Percentiles rank a stretch among this genome's conserved stretches.
phyloP scores from a whole-genome alignment of 2,888 invertebrate species.

The Hemaris fuciformis region DNA sequence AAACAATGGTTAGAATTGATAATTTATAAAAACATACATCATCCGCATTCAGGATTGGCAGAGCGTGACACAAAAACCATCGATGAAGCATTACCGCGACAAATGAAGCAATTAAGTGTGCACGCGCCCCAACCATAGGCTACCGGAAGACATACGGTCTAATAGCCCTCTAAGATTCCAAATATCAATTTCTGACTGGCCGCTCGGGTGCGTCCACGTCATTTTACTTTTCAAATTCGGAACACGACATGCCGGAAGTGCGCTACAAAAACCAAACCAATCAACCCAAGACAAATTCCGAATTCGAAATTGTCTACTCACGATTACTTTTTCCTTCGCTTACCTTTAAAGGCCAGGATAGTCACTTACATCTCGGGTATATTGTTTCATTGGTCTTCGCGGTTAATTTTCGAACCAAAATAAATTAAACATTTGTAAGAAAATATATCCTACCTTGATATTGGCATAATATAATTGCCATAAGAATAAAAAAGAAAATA shows the following conservation, averaged over 20 bases:
- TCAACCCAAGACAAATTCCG: slow-evolving; percentile 64
- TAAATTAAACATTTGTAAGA: too few relatives aligned
- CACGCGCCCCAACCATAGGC: slow-evolving; percentile 65
- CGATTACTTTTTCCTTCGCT: slow-evolving; percentile 45
- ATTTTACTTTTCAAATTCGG: slow-evolving; percentile 50
- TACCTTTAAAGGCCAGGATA: background rate
- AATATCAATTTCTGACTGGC: slow-evolving; percentile 77
- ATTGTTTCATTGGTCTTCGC: too few relatives aligned
- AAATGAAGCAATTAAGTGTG: slow-evolving; percentile 78
- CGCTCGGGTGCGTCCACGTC: slow-evolving; percentile 64
- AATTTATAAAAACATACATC: slow-evolving; percentile 31
- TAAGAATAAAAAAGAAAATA: too few relatives aligned
- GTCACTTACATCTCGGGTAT: too few relatives aligned
- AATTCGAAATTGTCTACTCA: slow-evolving; percentile 42
- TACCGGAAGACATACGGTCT: slow-evolving; percentile 77
- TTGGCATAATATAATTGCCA: too few relatives aligned
- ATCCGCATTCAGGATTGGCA: slow-evolving; percentile 41
- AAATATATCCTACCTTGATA: too few relatives aligned
- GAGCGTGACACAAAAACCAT: slow-evolving; percentile 51
- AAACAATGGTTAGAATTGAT: slow-evolving; percentile 22
- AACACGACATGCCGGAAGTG: slow-evolving; percentile 68
- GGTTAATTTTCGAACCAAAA: too few relatives aligned
- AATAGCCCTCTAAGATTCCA: slow-evolving; percentile 74
- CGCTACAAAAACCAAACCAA: slow-evolving; percentile 73
- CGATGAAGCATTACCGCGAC: slow-evolving; percentile 61